Evolutionary conservation across 2,797 vertebrate species (phyloP).

Genomic region (Sebastes wilsoni): DNA sequence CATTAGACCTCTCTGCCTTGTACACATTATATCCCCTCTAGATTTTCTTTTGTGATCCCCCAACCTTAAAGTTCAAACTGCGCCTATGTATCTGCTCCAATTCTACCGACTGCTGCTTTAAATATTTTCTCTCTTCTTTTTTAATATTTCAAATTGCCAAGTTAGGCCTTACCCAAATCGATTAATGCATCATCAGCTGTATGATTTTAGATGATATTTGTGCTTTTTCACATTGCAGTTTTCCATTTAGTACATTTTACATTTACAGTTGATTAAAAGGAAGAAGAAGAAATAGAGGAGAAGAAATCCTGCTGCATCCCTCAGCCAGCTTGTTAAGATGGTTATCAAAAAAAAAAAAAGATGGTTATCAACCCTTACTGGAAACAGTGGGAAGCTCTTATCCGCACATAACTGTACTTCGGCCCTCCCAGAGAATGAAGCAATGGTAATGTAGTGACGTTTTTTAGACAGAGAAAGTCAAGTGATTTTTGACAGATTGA

Average conservation of each 20-base stretch:
- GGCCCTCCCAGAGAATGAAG: neutral
- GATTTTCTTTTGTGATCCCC: too few relatives aligned
- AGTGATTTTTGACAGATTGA: neutral
- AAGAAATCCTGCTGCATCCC: neutral
- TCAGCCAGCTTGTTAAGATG: neutral
- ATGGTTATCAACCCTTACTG: neutral
- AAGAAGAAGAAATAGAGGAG: neutral
- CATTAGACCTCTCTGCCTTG: too few relatives aligned
- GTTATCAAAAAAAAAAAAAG: neutral
- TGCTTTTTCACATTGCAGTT: neutral
- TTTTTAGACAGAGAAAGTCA: neutral
- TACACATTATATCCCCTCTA: too few relatives aligned
- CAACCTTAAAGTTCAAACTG: too few relatives aligned
- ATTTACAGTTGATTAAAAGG: too few relatives aligned
- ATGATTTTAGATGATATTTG: neutral
- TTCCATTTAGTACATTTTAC: neutral
- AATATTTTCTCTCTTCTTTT: neutral
- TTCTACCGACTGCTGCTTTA: fast-evolving
- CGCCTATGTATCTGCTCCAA: too few relatives aligned
- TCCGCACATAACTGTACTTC: neutral
- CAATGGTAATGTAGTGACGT: neutral
- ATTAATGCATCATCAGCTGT: neutral
- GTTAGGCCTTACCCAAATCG: neutral
- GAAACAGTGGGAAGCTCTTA: neutral
- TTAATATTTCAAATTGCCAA: fast-evolving